Conservation (phyloP, 2,797 vertebrate species). For the Amblyopsis hoosieri region DNA sequence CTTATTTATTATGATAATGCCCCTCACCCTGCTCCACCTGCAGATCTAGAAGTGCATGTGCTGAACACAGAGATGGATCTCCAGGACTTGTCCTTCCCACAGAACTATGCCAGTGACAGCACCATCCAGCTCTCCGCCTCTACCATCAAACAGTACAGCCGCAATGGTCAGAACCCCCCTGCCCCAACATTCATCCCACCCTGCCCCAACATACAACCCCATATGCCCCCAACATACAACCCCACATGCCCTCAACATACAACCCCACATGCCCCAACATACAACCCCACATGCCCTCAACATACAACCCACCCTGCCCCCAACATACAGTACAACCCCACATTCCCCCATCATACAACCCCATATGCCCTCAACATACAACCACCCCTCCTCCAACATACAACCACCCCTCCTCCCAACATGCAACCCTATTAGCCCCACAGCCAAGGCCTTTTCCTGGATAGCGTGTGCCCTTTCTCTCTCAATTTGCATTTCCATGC, state of each 20-base stretch:
- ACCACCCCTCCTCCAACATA: not conserved
- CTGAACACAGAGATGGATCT: constrained; percentile 91
- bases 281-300: not conserved
- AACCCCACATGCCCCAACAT: not conserved
- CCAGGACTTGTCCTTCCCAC: constrained; percentile 90
- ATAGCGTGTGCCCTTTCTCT: constrained; percentile 25
- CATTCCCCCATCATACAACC: constrained; percentile 4
- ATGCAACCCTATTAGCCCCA: constrained; percentile 8
- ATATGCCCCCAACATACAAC: constrained; percentile 1
- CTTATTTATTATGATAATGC: constrained; percentile 24
- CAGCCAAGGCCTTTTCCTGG: constrained; percentile 14
- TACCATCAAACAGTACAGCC: constrained; percentile 95
- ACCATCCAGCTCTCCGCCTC: constrained; percentile 92
- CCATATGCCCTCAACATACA: not conserved
- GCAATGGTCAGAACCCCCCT: constrained; percentile 84
- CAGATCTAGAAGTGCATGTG: constrained; percentile 90
- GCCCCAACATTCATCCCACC: not conserved
- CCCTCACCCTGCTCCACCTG: constrained; percentile 2
- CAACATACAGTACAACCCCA: constrained; percentile 9
- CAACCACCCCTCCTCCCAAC: not conserved
- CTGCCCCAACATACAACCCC: not conserved
- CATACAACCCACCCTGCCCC: not conserved
- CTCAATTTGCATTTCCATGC: constrained; percentile 59
- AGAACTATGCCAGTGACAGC: constrained; percentile 85
- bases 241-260: not conserved